phyloP scores from a whole-genome alignment of 2,113 vertebrate genomes.

The Regulus satrapa region DNA sequence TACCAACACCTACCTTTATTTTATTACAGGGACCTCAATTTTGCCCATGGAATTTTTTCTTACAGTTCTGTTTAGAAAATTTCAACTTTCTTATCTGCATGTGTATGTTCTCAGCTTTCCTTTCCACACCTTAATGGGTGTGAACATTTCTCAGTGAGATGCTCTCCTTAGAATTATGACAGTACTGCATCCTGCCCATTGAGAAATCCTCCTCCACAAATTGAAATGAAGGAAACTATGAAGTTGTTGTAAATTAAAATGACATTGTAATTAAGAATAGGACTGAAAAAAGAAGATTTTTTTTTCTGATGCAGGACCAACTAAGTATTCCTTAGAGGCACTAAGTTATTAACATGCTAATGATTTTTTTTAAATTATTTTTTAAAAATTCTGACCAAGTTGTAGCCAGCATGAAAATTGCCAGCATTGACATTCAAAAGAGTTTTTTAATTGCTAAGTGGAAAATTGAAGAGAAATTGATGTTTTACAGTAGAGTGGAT shows the following conservation, averaged over 20 bases:
- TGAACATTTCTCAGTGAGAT: neutral
- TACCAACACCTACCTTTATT: neutral
- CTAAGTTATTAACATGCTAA: constrained; percentile 18
- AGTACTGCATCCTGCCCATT: neutral
- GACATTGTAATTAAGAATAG: neutral
- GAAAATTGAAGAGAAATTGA: constrained; percentile 36
- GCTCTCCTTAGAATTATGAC: neutral
- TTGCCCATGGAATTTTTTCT: neutral
- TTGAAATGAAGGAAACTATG: neutral
- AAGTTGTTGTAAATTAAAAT: neutral
- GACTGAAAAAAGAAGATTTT: neutral
- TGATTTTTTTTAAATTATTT: neutral
- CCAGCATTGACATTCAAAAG: neutral
- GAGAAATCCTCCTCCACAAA: neutral
- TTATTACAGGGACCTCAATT: neutral
- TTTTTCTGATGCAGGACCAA: neutral
- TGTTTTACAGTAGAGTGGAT: neutral
- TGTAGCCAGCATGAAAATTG: neutral
- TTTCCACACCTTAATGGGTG: neutral
- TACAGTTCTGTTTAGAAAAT: neutral
- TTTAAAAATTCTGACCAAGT: neutral
- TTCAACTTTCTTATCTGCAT: neutral
- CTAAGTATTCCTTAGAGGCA: neutral
- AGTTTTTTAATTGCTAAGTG: constrained; percentile 26
- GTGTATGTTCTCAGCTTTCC: neutral